phyloP scores from a whole-genome alignment of 2,113 vertebrate genomes.

The Hiodon tergisus region DNA sequence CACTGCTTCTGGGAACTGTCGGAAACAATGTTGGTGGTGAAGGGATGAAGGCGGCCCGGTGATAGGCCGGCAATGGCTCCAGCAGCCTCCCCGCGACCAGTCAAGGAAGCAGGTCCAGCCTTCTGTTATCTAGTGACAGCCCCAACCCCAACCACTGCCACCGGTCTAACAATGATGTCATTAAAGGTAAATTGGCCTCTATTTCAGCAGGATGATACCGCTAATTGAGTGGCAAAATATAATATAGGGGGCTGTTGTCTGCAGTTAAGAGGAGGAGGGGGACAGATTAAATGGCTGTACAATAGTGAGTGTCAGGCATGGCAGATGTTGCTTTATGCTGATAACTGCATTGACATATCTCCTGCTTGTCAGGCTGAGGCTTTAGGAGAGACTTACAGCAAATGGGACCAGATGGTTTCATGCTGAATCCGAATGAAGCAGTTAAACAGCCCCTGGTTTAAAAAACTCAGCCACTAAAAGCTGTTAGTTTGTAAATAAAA shows the following conservation, averaged over 20 bases:
- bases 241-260: constrained; percentile 98
- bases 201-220: constrained; percentile 99
- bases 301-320: constrained; percentile 92
- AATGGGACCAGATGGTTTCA: constrained; percentile 86
- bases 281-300: constrained; percentile 94
- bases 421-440: constrained; percentile 78
- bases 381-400: constrained; percentile 82
- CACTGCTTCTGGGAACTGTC: constrained; percentile 94
- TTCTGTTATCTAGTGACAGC: constrained; percentile 79
- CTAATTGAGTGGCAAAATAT: constrained; percentile 99
- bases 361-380: constrained; percentile 87
- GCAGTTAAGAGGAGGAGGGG: constrained; percentile 89
- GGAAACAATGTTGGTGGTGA: constrained; percentile 96
- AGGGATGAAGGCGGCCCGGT: constrained; percentile 75
- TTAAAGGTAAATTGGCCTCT: constrained; percentile 99
- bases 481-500: constrained; percentile 78
- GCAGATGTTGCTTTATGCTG: constrained; percentile 98
- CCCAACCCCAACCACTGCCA: constrained; percentile 77
- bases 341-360: constrained; percentile 93
- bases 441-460: constrained; percentile 74
- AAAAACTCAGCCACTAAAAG: constrained; percentile 67
- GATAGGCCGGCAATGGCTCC: constrained; percentile 75
- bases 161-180: constrained; percentile 99
- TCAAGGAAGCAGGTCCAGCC: constrained; percentile 71
- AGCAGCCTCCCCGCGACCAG: constrained; percentile 66